phyloP scores from a whole-genome alignment of 2,797 vertebrate species.

The Leptodactylus fallax region DNA sequence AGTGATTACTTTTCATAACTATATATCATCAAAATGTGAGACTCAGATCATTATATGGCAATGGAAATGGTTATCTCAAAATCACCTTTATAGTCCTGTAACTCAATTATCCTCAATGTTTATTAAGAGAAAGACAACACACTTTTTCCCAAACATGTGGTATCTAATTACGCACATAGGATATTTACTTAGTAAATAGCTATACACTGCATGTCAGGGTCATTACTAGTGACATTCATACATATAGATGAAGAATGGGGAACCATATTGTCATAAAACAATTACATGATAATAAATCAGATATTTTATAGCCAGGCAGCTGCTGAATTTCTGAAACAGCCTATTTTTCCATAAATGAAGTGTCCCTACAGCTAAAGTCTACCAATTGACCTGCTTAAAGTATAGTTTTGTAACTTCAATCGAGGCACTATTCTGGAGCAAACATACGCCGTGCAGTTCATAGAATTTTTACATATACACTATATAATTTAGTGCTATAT shows the following conservation, averaged over 20 bases:
- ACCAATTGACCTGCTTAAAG: not conserved
- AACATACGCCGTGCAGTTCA: no score
- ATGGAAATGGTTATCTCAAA: not conserved
- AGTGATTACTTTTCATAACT: constrained; percentile 14
- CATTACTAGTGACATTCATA: constrained; percentile 63
- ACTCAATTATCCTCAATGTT: constrained; percentile 13
- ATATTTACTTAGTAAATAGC: constrained; percentile 57
- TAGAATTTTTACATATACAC: no score
- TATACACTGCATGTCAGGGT: constrained; percentile 47
- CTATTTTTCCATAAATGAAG: constrained; percentile 71
- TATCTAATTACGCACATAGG: constrained; percentile 47
- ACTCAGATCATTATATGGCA: not conserved
- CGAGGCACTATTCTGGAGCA: no score
- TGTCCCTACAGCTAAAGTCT: constrained; percentile 69
- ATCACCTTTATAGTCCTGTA: not conserved
- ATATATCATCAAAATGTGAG: not conserved
- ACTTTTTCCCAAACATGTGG: constrained; percentile 2
- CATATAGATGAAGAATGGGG: constrained; percentile 61
- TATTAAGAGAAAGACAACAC: not conserved
- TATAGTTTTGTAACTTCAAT: not conserved
- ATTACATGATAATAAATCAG: constrained; percentile 67
- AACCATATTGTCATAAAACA: constrained; percentile 67
- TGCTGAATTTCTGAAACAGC: constrained; percentile 67
- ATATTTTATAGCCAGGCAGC: constrained; percentile 68
- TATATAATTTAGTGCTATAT: no score